These are phyloP conservation scores for Hoplodrina blanda DNA, from an alignment of 2,888 invertebrate genomes.

Conservation along the genomic window DNA sequence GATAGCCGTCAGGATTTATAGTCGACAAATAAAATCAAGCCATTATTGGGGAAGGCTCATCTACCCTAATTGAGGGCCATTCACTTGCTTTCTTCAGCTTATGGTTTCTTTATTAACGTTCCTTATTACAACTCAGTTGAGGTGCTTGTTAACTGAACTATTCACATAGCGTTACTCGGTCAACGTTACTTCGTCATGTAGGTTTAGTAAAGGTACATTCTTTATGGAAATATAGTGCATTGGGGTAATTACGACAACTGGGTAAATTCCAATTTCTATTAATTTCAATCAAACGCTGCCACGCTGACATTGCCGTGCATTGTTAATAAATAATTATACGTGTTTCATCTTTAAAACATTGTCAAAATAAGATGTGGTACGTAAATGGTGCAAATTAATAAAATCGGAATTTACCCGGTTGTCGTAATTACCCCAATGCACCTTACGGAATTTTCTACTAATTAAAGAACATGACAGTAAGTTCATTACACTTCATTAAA, in stretches of 20 bases:
- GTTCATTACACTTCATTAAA: not conserved
- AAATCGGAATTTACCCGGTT: no score
- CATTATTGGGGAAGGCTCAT: slow-evolving; percentile 53
- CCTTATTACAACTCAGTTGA: slow-evolving; percentile 16
- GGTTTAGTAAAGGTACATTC: not conserved
- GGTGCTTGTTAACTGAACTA: slow-evolving; percentile 3
- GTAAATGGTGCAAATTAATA: no score
- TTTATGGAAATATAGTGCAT: not conserved
- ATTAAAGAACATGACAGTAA: not conserved
- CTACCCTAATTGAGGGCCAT: slow-evolving; percentile 57
- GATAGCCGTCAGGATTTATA: slow-evolving; percentile 62
- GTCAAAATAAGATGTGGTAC: no score
- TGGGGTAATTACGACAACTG: no score
- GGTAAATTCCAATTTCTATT: no score
- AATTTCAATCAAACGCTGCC: no score
- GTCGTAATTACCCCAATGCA: no score
- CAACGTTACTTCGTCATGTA: not conserved
- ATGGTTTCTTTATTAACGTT: slow-evolving; percentile 34
- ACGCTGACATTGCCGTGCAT: no score
- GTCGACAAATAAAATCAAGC: slow-evolving; percentile 60
- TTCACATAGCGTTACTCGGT: not conserved
- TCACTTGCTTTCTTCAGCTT: slow-evolving; percentile 42
- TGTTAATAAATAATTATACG: no score
- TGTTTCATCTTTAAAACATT: no score
- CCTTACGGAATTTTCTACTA: no score